These are phyloP conservation scores for Macaria notata DNA, from an alignment of 2,888 invertebrate species.

Conservation along the genomic window DNA sequence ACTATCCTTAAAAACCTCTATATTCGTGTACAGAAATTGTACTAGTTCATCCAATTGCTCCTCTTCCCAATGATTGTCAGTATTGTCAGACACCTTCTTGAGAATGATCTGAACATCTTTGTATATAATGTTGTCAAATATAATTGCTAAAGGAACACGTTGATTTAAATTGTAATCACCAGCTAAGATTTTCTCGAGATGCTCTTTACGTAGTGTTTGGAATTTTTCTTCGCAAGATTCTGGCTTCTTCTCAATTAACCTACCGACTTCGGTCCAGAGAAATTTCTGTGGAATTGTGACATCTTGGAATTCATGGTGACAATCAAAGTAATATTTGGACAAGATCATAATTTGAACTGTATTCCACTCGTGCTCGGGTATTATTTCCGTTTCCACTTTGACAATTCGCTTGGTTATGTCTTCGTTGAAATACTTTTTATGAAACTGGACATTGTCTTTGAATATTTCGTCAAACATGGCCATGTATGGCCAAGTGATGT, in stretches of 20 bases:
- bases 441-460: slow-evolving; percentile 57
- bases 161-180: slow-evolving; percentile 51
- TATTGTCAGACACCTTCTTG: slow-evolving; percentile 26
- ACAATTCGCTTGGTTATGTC: slow-evolving; percentile 8
- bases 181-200: slow-evolving; percentile 51
- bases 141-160: slow-evolving; percentile 57
- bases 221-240: slow-evolving; percentile 58
- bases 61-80: slow-evolving; percentile 45
- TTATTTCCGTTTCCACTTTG: slow-evolving; percentile 16
- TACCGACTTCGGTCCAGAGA: slow-evolving; percentile 70
- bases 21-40: slow-evolving; percentile 61
- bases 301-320: slow-evolving; percentile 69
- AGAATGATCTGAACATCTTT: slow-evolving; percentile 54
- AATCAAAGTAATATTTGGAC: slow-evolving; percentile 69
- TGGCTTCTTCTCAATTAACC: slow-evolving; percentile 59
- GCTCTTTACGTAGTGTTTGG: slow-evolving; percentile 49
- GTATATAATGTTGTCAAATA: slow-evolving; percentile 65
- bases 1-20: slow-evolving; percentile 64
- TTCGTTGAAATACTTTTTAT: slow-evolving; percentile 46
- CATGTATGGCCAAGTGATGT: slow-evolving; percentile 67
- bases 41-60: slow-evolving; percentile 59
- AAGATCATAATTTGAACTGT: slow-evolving; percentile 61
- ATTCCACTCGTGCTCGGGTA: slow-evolving; percentile 49
- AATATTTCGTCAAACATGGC: slow-evolving; percentile 65
- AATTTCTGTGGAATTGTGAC: slow-evolving; percentile 66